Conservation (phyloP, 2,113 vertebrate genomes). For the Tangachromis dhanisi region DNA sequence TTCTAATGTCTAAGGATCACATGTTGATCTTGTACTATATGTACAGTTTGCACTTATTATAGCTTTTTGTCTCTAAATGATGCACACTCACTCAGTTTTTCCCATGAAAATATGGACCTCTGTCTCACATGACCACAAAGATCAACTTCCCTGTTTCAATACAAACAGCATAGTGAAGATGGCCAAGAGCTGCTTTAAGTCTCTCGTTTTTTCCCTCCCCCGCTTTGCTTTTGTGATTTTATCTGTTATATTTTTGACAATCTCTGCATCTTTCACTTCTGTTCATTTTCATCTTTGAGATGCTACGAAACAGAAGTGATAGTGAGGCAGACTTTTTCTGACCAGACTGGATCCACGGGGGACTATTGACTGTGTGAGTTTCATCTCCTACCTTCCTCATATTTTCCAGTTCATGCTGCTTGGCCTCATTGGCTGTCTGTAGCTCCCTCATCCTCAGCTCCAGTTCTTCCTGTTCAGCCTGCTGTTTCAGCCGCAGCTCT, state of each 20-base stretch:
- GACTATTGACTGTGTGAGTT: not conserved
- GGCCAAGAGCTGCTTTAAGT: not conserved
- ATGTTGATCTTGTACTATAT: not conserved
- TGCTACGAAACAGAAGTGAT: not conserved
- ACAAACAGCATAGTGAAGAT: not conserved
- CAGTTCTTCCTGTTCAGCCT: constrained; percentile 87
- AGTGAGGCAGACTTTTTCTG: not conserved
- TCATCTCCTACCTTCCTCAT: constrained; percentile 81
- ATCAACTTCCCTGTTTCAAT: not conserved
- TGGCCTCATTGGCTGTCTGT: constrained; percentile 86
- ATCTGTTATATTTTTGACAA: not conserved
- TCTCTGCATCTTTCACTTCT: not conserved
- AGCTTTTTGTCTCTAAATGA: not conserved
- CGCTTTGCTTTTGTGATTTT: not conserved
- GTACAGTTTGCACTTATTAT: not conserved
- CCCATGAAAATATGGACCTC: not conserved
- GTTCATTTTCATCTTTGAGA: not conserved
- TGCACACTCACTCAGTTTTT: not conserved
- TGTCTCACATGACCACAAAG: not conserved
- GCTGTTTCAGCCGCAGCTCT: constrained; percentile 80
- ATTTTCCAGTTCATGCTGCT: constrained; percentile 86
- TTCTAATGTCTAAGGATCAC: not conserved
- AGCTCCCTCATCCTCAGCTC: constrained; percentile 89
- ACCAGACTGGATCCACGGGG: not conserved
- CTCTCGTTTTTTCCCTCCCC: not conserved